Evolutionary conservation across 2,113 vertebrate genomes (phyloP).

Genomic region (Azemiops feae): DNA sequence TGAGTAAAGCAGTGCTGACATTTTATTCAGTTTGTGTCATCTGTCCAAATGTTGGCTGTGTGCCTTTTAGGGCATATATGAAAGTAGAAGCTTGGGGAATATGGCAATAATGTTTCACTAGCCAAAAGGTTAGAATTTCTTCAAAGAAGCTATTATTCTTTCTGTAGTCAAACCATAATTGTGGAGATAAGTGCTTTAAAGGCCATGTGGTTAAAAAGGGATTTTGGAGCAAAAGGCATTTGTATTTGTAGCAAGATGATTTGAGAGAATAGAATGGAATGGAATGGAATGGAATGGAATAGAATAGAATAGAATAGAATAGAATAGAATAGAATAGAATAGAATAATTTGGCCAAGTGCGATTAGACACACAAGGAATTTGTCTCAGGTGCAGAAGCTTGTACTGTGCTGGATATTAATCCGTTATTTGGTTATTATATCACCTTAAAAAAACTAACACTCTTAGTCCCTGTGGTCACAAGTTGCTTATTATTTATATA

Average conservation of each 20-base stretch:
- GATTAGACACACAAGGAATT: too few relatives aligned
- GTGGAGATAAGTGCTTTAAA: slow-evolving; percentile 46
- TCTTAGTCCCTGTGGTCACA: neutral
- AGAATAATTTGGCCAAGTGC: neutral
- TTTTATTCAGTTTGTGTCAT: neutral
- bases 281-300: neutral
- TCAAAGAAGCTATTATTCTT: slow-evolving; percentile 58
- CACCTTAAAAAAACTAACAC: too few relatives aligned
- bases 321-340: neutral
- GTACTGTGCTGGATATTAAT: too few relatives aligned
- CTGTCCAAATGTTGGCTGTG: neutral
- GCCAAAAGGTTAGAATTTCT: slow-evolving; percentile 37
- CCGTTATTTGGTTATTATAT: too few relatives aligned
- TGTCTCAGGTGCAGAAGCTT: too few relatives aligned
- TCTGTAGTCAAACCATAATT: slow-evolving; percentile 33
- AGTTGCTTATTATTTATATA: neutral
- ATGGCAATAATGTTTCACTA: slow-evolving; percentile 34
- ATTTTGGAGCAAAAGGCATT: slow-evolving; percentile 37
- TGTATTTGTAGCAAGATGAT: neutral
- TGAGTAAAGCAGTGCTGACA: neutral
- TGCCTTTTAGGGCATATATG: neutral
- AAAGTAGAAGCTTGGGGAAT: slow-evolving; percentile 19
- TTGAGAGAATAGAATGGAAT: neutral
- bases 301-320: neutral
- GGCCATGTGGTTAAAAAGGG: slow-evolving; percentile 31